A percentile compares a stretch with the other conserved stretches of the same genome.
phyloP scores from a whole-genome alignment of 1,140 invertebrate species.

The Aphis gossypii region DNA sequence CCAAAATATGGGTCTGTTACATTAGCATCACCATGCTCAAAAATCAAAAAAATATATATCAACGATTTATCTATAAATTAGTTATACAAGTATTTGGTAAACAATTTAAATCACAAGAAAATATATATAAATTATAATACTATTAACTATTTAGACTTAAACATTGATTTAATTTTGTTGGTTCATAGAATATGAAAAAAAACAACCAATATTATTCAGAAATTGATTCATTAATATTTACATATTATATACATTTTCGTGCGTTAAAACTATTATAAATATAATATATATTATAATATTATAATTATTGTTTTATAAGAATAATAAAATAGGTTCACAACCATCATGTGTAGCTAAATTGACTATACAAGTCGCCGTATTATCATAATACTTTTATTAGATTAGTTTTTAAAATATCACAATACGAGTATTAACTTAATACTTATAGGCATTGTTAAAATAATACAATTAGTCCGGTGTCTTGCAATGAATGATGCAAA shows the following conservation, averaged over 20 bases:
- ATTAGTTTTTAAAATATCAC: not conserved
- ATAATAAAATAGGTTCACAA: not conserved
- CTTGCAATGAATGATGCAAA: too few species aligned
- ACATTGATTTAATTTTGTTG: not conserved
- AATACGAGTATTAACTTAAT: too few species aligned
- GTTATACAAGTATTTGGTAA: not conserved
- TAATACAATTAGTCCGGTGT: too few species aligned
- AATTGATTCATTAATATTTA: not conserved
- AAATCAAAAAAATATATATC: too few species aligned
- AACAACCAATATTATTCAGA: not conserved
- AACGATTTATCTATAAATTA: not conserved
- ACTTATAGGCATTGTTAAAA: too few species aligned
- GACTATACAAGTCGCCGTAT: conserved; percentile 7
- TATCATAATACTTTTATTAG: not conserved
- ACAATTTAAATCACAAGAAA: not conserved
- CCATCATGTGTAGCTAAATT: not conserved
- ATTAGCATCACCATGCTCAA: too few species aligned
- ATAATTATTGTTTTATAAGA: too few species aligned
- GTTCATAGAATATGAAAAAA: not conserved
- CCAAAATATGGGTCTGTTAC: not conserved
- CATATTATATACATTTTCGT: not conserved
- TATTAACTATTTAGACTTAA: too few species aligned
- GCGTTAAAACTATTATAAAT: too few species aligned
- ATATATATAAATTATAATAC: not conserved
- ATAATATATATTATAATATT: too few species aligned